Evolutionary conservation across 1,140 invertebrate species (phyloP), one percentile per base, ranked within the genome.

Genomic region (Drosophila eugracilis): DNA sequence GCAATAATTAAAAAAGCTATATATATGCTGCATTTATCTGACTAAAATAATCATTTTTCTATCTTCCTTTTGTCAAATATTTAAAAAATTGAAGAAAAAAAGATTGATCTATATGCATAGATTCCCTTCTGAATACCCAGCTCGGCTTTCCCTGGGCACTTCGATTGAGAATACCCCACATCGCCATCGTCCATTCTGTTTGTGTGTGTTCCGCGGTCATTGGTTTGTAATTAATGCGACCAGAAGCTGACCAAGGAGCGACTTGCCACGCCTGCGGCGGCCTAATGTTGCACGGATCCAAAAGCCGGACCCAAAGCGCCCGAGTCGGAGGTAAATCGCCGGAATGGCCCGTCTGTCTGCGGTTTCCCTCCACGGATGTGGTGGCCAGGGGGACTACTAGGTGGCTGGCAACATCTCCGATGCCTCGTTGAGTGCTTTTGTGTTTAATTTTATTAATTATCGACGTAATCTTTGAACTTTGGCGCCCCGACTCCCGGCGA

Each of bases 381-480:
- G 10, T 30, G 9, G 10, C 7, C 6, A 2, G 28, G 28, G 28
- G 0, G 28, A 3, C 28, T 10, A n/a, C n/a, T n/a, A 28, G 6
- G 10, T 19, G 36, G 19, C 4, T 6, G 39, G 24, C 26, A 28
- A 42, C 22, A 9, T 7, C 15, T 21, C 15, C 21, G 12, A 2
- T 17, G 47, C 21, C 50, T 53, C 50, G 55, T 63, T 78, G 78
- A 83, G 74, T 75, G 78, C 83, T 88, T 86, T 88, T 88, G 69
- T 81, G 70, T 75, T 83, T 86, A 86, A 86, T 86, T 88, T 88
- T 86, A 86, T 86, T 86, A 88, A 88, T 86, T 86, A 78, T 88
- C 78, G 66, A 55, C 53, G 65, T 86, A 86, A 86, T 86, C 83
- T 86, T 86, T 81, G 74, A 88, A 86, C 78, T 88, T 45, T 83